A percentile compares a stretch with the other conserved stretches of the same genome.
Evolutionary conservation across 2,888 invertebrate genomes (phyloP).

Genomic region (Peribatodes rhomboidaria): DNA sequence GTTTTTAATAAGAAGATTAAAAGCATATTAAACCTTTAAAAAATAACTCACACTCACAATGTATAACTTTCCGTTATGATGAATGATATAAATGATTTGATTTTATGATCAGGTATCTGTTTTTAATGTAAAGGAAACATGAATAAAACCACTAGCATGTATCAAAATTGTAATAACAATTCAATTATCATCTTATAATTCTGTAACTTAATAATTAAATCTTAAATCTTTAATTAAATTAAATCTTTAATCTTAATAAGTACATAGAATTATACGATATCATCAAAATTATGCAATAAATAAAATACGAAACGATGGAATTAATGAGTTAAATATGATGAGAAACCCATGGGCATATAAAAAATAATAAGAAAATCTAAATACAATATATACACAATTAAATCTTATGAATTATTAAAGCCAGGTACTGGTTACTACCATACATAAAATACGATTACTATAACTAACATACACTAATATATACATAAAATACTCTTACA

Average conservation of each 20-base stretch:
- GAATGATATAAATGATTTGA: no score
- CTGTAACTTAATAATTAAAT: constrained; percentile 39
- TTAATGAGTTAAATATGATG: constrained; percentile 24
- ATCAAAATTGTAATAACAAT: constrained; percentile 58
- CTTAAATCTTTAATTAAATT: constrained; percentile 12
- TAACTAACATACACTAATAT: constrained; percentile 55
- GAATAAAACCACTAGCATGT: constrained; percentile 54
- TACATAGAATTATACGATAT: constrained; percentile 12
- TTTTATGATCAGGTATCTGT: no score
- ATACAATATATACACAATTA: constrained; percentile 50
- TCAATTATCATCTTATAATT: constrained; percentile 39
- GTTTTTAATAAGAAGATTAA: no score
- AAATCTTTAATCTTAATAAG: neutral
- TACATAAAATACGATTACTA: constrained; percentile 58
- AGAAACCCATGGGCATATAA: constrained; percentile 22
- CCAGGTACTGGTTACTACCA: constrained; percentile 67
- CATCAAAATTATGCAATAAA: constrained; percentile 31
- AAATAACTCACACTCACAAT: no score
- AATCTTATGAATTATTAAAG: constrained; percentile 77
- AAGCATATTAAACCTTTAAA: no score
- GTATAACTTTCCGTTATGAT: no score
- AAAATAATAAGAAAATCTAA: constrained; percentile 10
- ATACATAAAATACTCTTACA: constrained; percentile 54
- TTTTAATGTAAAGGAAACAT: neutral
- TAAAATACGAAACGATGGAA: constrained; percentile 24